phyloP scores from a whole-genome alignment of 2,888 invertebrate species.

The Rapana venosa region DNA sequence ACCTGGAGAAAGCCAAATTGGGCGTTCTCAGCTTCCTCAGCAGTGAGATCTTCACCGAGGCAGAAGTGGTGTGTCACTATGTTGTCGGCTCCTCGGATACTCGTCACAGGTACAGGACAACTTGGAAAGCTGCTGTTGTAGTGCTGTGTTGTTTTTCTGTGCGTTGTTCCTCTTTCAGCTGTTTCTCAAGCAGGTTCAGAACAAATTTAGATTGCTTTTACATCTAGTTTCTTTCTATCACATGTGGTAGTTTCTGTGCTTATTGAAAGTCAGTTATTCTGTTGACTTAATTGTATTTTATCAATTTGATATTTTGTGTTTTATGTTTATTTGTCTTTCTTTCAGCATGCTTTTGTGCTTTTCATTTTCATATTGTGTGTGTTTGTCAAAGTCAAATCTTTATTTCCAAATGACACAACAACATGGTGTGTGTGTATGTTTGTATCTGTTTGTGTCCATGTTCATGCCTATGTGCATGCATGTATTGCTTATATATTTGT shows the following conservation, averaged over 20 bases:
- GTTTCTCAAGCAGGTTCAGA: too few species aligned
- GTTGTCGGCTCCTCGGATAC: slow-evolving; percentile 93
- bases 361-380: neutral
- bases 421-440: neutral
- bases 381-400: neutral
- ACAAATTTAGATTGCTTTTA: too few species aligned
- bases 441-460: neutral
- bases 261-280: too few species aligned
- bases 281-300: too few species aligned
- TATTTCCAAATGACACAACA: too few species aligned
- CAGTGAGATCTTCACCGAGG: slow-evolving; percentile 87
- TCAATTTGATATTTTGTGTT: neutral
- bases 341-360: neutral
- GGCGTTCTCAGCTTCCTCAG: slow-evolving; percentile 90
- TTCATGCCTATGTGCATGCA: neutral
- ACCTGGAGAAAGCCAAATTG: slow-evolving; percentile 88
- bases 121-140: too few species aligned
- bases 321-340: neutral
- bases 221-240: too few species aligned
- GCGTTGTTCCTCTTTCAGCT: too few species aligned
- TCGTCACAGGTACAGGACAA: slow-evolving; percentile 79
- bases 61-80: slow-evolving; percentile 87
- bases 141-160: too few species aligned
- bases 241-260: too few species aligned
- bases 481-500: neutral